Conservation (phyloP, 2,113 vertebrate species). For the Chascanopsetta lugubris region DNA sequence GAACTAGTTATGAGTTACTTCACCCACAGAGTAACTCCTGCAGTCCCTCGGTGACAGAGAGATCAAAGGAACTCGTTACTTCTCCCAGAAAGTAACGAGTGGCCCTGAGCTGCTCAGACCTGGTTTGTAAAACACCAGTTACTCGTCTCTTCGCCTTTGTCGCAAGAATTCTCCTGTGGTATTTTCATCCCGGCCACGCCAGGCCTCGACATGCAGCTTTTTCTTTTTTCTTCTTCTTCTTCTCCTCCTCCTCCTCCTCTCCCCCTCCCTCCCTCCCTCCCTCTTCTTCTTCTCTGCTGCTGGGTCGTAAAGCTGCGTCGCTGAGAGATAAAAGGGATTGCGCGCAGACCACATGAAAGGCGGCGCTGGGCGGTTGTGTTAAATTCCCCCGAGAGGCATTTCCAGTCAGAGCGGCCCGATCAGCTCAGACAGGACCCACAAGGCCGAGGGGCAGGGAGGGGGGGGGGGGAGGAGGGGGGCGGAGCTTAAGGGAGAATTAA, state of each 20-base stretch:
- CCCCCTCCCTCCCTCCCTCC: constrained; percentile 2
- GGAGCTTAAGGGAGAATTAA: constrained; percentile 57
- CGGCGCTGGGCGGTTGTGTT: constrained; percentile 68
- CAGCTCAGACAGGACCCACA: constrained; percentile 68
- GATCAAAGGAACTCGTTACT: too few relatives aligned
- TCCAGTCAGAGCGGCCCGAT: constrained; percentile 71
- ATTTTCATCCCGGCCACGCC: constrained; percentile 66
- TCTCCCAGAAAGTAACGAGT: too few relatives aligned
- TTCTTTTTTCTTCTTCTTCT: not conserved
- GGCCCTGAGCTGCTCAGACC: too few relatives aligned
- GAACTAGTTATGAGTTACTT: too few relatives aligned
- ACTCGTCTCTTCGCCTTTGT: constrained; percentile 63
- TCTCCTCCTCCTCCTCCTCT: constrained; percentile 41
- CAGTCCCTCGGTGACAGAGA: constrained; percentile 41
- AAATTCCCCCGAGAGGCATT: constrained; percentile 79
- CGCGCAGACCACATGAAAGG: constrained; percentile 78
- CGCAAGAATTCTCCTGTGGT: constrained; percentile 72
- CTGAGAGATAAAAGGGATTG: constrained; percentile 79
- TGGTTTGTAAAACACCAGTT: constrained; percentile 49
- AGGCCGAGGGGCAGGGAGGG: constrained; percentile 70
- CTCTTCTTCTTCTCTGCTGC: constrained; percentile 57
- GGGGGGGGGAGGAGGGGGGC: constrained; percentile 71
- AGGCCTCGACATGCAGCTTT: constrained; percentile 75
- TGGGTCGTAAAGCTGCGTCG: constrained; percentile 70
- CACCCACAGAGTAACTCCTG: constrained; percentile 12